Percentiles rank a stretch among this genome's conserved stretches.
phyloP scores from a whole-genome alignment of 2,888 invertebrate genomes.

The Ophion slaviceki region DNA sequence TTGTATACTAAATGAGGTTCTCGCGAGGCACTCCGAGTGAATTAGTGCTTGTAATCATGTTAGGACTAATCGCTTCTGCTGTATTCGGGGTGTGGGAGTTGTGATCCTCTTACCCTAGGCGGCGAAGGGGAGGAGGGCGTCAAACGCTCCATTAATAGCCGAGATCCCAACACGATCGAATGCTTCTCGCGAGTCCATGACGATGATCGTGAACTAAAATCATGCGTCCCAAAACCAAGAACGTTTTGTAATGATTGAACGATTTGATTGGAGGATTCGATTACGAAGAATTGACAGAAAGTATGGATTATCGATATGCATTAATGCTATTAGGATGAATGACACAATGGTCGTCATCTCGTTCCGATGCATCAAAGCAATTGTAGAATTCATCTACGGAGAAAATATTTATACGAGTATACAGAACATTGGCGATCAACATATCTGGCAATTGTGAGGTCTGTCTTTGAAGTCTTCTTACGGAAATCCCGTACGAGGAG shows the following conservation, averaged over 20 bases:
- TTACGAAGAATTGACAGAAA: too few species aligned
- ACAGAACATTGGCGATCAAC: too few species aligned
- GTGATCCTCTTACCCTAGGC: slow-evolving; percentile 56
- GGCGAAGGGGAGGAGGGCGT: slow-evolving; percentile 73
- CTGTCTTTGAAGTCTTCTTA: too few species aligned
- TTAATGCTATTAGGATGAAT: too few species aligned
- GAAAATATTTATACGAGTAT: too few species aligned
- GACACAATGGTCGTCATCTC: too few species aligned
- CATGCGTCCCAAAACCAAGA: background rate
- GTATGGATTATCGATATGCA: too few species aligned
- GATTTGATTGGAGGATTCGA: background rate
- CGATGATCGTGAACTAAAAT: slow-evolving; percentile 17
- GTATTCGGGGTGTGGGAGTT: slow-evolving; percentile 68
- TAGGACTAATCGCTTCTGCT: slow-evolving; percentile 77
- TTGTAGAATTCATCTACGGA: too few species aligned
- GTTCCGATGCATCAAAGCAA: too few species aligned
- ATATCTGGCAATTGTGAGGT: too few species aligned
- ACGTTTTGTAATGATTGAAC: background rate
- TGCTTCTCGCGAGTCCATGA: slow-evolving; percentile 33
- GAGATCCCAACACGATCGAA: slow-evolving; percentile 29
- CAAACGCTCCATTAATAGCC: slow-evolving; percentile 53
- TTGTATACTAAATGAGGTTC: slow-evolving; percentile 49
- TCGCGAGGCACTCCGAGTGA: slow-evolving; percentile 71
- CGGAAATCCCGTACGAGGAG: too few species aligned
- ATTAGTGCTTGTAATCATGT: slow-evolving; percentile 80